Conservation (phyloP, 2,888 invertebrate species). For the Kuschelorhynchus macadamiae region DNA sequence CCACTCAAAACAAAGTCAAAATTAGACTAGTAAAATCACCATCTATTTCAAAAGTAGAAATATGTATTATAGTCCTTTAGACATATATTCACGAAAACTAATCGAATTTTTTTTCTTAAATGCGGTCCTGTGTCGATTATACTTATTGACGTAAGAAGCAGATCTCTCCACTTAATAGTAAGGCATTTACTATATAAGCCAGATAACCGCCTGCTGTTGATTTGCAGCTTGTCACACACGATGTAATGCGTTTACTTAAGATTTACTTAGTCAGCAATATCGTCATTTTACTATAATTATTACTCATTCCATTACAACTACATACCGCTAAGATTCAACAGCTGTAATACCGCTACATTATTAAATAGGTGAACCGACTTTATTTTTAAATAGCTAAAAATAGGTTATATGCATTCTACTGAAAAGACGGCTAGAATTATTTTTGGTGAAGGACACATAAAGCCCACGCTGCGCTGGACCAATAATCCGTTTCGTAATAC, state of each 20-base stretch:
- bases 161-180: no score
- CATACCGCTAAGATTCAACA: conserved; percentile 27
- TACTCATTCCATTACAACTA: conserved; percentile 29
- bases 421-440: conserved; percentile 32
- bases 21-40: no score
- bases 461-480: conserved; percentile 23
- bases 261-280: conserved; percentile 15
- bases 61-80: no score
- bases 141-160: no score
- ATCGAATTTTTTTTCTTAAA: no score
- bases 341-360: conserved; percentile 41
- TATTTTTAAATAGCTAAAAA: conserved; percentile 43
- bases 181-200: no score
- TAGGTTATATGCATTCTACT: conserved; percentile 35
- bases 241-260: conserved; percentile 26
- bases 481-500: conserved; percentile 17
- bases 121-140: no score
- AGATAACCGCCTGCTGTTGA: conserved; percentile 5
- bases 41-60: no score
- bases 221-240: background rate
- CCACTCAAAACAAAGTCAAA: no score
- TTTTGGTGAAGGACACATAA: conserved; percentile 37
- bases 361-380: conserved; percentile 43
- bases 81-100: no score
- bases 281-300: conserved; percentile 27